Evolutionary conservation across 1,140 invertebrate genomes (phyloP), one percentile per base, ranked within the genome.

Genomic region (Drosophila kanapiae): DNA sequence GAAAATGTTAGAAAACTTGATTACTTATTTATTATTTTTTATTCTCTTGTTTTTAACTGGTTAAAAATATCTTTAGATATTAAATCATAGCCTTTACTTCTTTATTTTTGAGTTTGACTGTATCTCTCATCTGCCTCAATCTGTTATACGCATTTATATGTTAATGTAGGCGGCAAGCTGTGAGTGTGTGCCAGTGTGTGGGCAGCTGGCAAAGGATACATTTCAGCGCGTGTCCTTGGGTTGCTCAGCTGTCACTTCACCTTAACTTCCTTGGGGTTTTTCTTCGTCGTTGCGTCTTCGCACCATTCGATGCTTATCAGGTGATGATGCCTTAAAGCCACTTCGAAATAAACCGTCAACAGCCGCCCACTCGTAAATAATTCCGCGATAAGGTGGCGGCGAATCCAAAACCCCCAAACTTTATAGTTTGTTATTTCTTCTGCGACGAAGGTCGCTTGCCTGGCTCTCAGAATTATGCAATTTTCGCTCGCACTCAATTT

Each of bases 71-170:
- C n/a, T n/a, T 48, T 5, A 18, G 5, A 23, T 23, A 23, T 23
- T 23, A 23, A 23, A 23, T 3, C 23, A 1, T 23, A 10, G 0
- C 14, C n/a, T 11, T 11, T 10, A 9, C 1, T n/a, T 56, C 35
- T 23, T 47, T 45, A 14, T 13, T 49, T 33, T 51, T 60, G 31
- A 60, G 58, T 42, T 48, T 29, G 27, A 29, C 64, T 77, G 67
- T 63, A 63, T 37, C 35, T 40, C 13, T 43, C 51, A 14, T 43
- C 38, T 47, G 45, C 38, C 18, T 35, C 38, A 43, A 75, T 67
- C 71, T 86, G 84, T 64, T 88, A 75, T 87, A 80, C 84, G 63
- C 78, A 87, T 87, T 83, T 88, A 84, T 88, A 87, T 87, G 84
- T 65, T 88, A 88, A 83, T 87, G 84, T 33, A 45, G 51, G 53